A percentile compares a stretch with the other conserved stretches of the same genome.
Evolutionary conservation across 2,888 invertebrate species (phyloP).

Genomic region (Euspilapteryx auroguttella): DNA sequence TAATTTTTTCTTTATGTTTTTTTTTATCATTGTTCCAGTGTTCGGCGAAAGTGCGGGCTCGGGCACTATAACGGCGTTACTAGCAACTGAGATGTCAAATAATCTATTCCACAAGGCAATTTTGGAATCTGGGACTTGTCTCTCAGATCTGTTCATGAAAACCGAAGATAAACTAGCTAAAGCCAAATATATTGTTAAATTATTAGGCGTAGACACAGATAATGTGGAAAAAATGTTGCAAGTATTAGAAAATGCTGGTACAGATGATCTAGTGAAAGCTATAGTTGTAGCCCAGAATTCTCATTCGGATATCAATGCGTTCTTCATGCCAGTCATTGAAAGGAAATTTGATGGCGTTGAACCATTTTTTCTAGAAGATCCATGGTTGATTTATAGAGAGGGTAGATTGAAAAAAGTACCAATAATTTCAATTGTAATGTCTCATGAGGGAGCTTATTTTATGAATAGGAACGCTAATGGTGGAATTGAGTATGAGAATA

Average conservation of each 20-base stretch:
- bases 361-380: slow-evolving; percentile 23
- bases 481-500: slow-evolving; percentile 18
- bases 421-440: slow-evolving; percentile 18
- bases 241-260: slow-evolving; percentile 17
- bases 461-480: slow-evolving; percentile 18
- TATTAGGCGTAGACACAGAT: slow-evolving; percentile 20
- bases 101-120: slow-evolving; percentile 32
- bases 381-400: slow-evolving; percentile 16
- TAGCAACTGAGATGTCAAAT: slow-evolving; percentile 26
- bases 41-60: slow-evolving; percentile 43
- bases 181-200: slow-evolving; percentile 19
- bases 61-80: slow-evolving; percentile 18
- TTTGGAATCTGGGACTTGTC: slow-evolving; percentile 24
- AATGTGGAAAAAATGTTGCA: slow-evolving; percentile 18
- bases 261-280: slow-evolving; percentile 27
- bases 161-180: slow-evolving; percentile 25
- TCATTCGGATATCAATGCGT: slow-evolving; percentile 17
- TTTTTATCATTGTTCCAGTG: too few relatives aligned
- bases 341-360: slow-evolving; percentile 24
- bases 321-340: slow-evolving; percentile 31
- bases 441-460: slow-evolving; percentile 32
- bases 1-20: too few relatives aligned
- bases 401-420: slow-evolving; percentile 26
- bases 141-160: slow-evolving; percentile 27
- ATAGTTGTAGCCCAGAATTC: slow-evolving; percentile 19